These are phyloP conservation scores for Probosciger aterrimus DNA, from an alignment of 2,113 vertebrate species.

Conservation along the genomic window DNA sequence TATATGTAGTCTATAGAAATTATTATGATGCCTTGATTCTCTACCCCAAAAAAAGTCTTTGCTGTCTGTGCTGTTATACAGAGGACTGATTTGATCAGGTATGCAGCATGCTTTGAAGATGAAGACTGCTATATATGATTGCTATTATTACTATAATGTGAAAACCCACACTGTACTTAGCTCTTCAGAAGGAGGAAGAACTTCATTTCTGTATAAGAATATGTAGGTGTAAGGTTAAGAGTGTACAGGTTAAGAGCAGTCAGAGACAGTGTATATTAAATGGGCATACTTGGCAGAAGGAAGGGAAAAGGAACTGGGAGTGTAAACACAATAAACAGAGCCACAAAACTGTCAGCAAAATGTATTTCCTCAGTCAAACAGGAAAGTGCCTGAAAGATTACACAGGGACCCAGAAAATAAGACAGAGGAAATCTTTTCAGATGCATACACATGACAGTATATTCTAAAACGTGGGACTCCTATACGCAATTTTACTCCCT, in stretches of 20 bases:
- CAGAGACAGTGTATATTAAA: background rate
- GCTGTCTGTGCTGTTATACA: background rate
- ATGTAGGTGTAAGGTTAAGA: background rate
- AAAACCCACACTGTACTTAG: background rate
- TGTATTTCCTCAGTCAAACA: background rate
- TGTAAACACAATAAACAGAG: slow-evolving; percentile 1
- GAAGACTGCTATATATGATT: background rate
- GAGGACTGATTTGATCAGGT: background rate
- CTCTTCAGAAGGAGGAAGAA: background rate
- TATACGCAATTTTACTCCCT: background rate
- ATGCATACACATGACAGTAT: background rate
- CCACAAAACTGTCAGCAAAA: slow-evolving; percentile 27
- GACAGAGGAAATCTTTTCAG: background rate
- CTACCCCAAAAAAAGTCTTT: background rate
- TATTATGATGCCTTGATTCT: background rate
- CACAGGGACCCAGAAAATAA: background rate
- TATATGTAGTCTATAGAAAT: background rate
- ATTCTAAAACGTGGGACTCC: background rate
- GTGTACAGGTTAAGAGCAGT: background rate
- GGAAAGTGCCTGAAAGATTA: background rate
- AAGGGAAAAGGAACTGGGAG: background rate
- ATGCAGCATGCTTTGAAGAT: background rate
- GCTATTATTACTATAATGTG: background rate
- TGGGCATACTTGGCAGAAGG: background rate
- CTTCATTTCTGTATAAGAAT: background rate